These are phyloP conservation scores for Neodontobutis hainanensis DNA, from an alignment of 2,113 vertebrate genomes.

Conservation along the genomic window DNA sequence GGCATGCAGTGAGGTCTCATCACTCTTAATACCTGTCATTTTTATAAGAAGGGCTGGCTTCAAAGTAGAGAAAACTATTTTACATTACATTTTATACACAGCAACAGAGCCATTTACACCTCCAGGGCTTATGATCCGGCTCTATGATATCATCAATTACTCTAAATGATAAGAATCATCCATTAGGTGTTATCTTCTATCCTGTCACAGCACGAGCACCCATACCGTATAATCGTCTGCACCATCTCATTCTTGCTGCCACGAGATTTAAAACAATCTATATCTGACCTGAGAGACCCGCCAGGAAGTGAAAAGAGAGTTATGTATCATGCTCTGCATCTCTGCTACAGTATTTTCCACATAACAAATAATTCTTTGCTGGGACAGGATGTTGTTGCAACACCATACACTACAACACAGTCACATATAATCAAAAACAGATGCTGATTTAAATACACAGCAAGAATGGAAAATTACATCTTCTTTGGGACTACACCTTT, in stretches of 20 bases:
- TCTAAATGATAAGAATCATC: slow-evolving; percentile 57
- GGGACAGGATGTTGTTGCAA: slow-evolving; percentile 74
- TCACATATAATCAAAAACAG: slow-evolving; percentile 51
- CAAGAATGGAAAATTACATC: slow-evolving; percentile 8
- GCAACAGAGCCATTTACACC: slow-evolving; percentile 63
- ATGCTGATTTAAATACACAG: slow-evolving; percentile 55
- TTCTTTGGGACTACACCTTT: slow-evolving; percentile 12
- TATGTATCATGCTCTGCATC: slow-evolving; percentile 39
- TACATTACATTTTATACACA: slow-evolving; percentile 27
- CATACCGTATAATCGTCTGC: slow-evolving; percentile 6
- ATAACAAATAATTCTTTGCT: slow-evolving; percentile 56
- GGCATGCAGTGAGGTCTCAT: slow-evolving; percentile 16
- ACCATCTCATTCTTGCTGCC: slow-evolving; percentile 1
- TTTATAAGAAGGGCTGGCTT: slow-evolving; percentile 23
- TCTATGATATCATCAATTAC: slow-evolving; percentile 59
- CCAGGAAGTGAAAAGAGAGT: slow-evolving; percentile 50
- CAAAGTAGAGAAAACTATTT: slow-evolving; percentile 17
- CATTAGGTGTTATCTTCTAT: slow-evolving; percentile 58
- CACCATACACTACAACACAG: slow-evolving; percentile 30
- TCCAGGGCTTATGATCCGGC: slow-evolving; percentile 40
- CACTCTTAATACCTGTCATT: slow-evolving; percentile 34
- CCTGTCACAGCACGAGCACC: slow-evolving; percentile 44
- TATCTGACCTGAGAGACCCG: slow-evolving; percentile 47
- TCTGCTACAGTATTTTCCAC: slow-evolving; percentile 41
- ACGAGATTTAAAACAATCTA: slow-evolving; percentile 30